These are phyloP conservation scores for Bucco capensis DNA, from an alignment of 2,113 vertebrate species.

Conservation along the genomic window DNA sequence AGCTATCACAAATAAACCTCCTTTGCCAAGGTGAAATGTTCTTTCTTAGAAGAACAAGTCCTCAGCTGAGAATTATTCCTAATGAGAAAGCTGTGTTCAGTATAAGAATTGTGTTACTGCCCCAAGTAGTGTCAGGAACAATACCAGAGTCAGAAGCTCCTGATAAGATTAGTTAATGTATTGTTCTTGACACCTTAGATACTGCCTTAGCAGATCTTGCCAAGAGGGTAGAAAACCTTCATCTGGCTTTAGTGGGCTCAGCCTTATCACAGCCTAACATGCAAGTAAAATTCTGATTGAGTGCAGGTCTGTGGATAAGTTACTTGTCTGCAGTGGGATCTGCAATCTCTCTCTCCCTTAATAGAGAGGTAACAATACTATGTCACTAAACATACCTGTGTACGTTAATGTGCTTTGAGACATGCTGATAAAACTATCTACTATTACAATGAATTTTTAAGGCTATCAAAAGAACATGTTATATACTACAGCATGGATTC, in stretches of 20 bases:
- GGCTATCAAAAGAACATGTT: fast-evolving
- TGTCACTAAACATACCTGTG: background rate
- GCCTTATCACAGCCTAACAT: background rate
- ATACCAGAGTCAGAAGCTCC: background rate
- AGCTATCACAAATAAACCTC: background rate
- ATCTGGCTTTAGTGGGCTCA: background rate
- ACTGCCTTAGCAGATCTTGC: background rate
- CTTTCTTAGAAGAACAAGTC: background rate
- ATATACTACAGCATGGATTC: background rate
- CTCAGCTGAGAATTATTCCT: background rate
- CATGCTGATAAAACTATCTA: background rate
- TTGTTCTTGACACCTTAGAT: background rate
- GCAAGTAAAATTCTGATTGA: background rate
- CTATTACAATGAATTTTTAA: background rate
- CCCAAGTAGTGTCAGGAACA: background rate
- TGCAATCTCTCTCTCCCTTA: background rate
- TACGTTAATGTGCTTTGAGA: background rate
- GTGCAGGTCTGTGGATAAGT: background rate
- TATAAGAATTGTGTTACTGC: background rate
- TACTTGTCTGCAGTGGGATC: background rate
- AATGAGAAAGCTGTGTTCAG: background rate
- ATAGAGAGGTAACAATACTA: background rate
- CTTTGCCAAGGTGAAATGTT: background rate
- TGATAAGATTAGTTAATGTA: background rate
- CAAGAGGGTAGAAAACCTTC: background rate